phyloP scores from a whole-genome alignment of 2,888 invertebrate species.

The Schizotus pectinicornis region DNA sequence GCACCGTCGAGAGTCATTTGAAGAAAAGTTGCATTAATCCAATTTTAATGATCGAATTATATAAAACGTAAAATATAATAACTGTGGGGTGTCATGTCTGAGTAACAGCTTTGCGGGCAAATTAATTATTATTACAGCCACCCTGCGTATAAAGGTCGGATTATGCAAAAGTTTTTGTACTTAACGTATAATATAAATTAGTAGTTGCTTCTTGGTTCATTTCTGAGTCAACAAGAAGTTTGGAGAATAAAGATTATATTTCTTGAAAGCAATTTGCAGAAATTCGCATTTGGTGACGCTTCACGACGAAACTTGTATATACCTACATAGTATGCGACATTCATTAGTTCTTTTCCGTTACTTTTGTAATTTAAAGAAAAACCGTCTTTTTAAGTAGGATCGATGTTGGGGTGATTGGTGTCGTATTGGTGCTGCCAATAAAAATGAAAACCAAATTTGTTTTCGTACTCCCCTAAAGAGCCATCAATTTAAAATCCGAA shows the following conservation, averaged over 20 bases:
- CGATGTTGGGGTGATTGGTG: no score
- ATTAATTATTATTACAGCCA: constrained; percentile 6
- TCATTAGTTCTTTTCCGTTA: not conserved
- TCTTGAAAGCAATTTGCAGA: constrained; percentile 8
- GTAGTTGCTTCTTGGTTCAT: not conserved
- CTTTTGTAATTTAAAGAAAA: not conserved
- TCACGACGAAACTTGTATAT: not conserved
- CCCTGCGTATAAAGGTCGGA: constrained; percentile 1
- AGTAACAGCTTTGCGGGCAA: not conserved
- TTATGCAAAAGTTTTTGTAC: constrained; percentile 6
- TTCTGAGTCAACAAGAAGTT: constrained; percentile 7
- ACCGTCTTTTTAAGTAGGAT: no score
- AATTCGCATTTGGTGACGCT: constrained; percentile 5
- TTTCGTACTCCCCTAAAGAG: no score
- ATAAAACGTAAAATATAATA: no score
- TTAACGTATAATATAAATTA: not conserved
- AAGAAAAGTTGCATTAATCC: no score
- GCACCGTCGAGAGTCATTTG: no score
- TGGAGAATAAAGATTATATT: constrained; percentile 8
- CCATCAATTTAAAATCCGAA: no score
- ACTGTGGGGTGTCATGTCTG: no score
- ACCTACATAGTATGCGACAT: not conserved
- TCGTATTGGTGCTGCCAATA: no score
- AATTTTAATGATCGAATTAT: no score
- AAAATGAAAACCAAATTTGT: no score